Evolutionary conservation across 2,888 invertebrate genomes (phyloP).

Genomic region (Ectropis crepuscularia): DNA sequence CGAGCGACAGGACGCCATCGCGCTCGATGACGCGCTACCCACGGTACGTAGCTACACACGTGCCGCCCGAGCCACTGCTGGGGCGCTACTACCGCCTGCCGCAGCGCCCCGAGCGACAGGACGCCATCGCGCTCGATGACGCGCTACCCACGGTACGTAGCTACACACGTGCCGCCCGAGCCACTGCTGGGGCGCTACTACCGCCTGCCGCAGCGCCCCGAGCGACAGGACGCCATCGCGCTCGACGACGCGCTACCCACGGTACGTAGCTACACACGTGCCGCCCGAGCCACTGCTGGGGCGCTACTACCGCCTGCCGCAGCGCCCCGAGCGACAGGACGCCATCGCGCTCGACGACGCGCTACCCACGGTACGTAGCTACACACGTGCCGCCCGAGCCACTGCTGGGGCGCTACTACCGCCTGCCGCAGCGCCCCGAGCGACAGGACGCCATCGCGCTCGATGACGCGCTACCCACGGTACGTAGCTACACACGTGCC

Average conservation of each 20-base stretch:
- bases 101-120: slow-evolving; percentile 75
- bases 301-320: slow-evolving; percentile 82
- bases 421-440: slow-evolving; percentile 80
- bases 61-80: slow-evolving; percentile 83
- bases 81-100: slow-evolving; percentile 85
- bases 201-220: slow-evolving; percentile 79
- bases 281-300: slow-evolving; percentile 85
- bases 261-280: slow-evolving; percentile 67
- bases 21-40: slow-evolving; percentile 86
- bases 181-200: slow-evolving; percentile 86
- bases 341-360: slow-evolving; percentile 85
- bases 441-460: slow-evolving; percentile 79
- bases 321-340: slow-evolving; percentile 76
- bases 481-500: slow-evolving; percentile 75
- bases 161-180: slow-evolving; percentile 75
- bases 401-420: slow-evolving; percentile 85
- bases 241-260: slow-evolving; percentile 87
- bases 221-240: slow-evolving; percentile 73
- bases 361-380: slow-evolving; percentile 78
- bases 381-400: slow-evolving; percentile 81
- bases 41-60: slow-evolving; percentile 68
- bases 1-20: slow-evolving; percentile 75
- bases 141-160: slow-evolving; percentile 80
- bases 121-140: slow-evolving; percentile 84
- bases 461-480: slow-evolving; percentile 85